Conservation (phyloP, 2,113 vertebrate genomes). For the Cebidichthys violaceus region DNA sequence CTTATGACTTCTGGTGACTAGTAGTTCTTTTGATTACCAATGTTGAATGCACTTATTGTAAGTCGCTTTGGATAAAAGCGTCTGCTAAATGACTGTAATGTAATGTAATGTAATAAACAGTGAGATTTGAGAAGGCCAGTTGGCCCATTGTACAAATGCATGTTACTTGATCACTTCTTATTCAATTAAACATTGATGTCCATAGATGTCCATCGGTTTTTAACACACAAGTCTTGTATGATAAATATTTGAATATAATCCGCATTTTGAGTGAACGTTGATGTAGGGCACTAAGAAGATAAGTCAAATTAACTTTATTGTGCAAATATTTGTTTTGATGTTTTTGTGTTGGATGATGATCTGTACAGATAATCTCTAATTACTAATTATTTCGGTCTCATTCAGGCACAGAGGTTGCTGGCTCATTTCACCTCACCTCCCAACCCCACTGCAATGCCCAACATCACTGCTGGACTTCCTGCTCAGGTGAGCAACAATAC, state of each 20-base stretch:
- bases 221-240: neutral
- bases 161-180: neutral
- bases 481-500: conserved; percentile 78
- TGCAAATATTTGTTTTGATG: neutral
- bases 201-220: neutral
- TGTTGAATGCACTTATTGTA: too few species aligned
- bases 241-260: neutral
- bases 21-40: too few species aligned
- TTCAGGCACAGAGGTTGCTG: conserved; percentile 82
- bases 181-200: neutral
- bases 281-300: neutral
- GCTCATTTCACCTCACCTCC: conserved; percentile 82
- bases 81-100: too few species aligned
- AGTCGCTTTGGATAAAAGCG: too few species aligned
- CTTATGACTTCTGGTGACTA: too few species aligned
- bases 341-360: neutral
- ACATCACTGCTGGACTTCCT: conserved; percentile 88
- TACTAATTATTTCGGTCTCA: neutral
- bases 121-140: conserved; percentile 13
- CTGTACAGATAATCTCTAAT: neutral
- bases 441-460: conserved; percentile 82
- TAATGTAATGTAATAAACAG: too few species aligned
- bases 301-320: neutral
- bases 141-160: neutral
- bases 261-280: neutral